Evolutionary conservation across 1,140 invertebrate genomes (phyloP).

Genomic region (Tetraneura akinire): DNA sequence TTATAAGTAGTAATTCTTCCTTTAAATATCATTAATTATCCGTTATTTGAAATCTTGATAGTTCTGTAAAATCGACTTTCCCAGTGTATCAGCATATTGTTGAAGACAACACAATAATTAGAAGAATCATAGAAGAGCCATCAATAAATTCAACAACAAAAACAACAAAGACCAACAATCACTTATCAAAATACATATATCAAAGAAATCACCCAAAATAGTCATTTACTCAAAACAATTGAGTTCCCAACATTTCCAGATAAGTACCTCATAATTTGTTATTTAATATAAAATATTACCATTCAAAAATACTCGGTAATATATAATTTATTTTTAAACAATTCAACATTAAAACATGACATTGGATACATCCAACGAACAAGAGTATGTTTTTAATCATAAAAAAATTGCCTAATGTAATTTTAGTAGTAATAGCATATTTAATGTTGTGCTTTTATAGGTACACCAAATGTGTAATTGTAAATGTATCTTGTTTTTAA

Average conservation of each 20-base stretch:
- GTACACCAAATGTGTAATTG: conserved; percentile 48
- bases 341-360: background rate
- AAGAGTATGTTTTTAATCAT: background rate
- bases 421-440: conserved; percentile 11
- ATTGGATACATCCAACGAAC: background rate
- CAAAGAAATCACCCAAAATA: conserved; percentile 22
- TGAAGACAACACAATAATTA: background rate
- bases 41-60: background rate
- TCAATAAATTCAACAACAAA: conserved; percentile 34
- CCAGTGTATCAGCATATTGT: background rate
- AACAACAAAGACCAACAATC: conserved; percentile 27
- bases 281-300: background rate
- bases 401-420: conserved; percentile 7
- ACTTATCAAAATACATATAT: background rate
- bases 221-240: background rate
- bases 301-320: conserved; percentile 8
- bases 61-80: background rate
- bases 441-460: conserved; percentile 14
- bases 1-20: too few species aligned
- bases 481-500: conserved; percentile 51
- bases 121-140: conserved; percentile 4
- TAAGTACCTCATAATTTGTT: conserved; percentile 19
- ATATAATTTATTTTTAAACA: background rate
- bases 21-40: background rate
- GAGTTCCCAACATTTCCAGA: conserved; percentile 12